phyloP scores from a whole-genome alignment of 2,113 vertebrate species.

The Fregetta grallaria region DNA sequence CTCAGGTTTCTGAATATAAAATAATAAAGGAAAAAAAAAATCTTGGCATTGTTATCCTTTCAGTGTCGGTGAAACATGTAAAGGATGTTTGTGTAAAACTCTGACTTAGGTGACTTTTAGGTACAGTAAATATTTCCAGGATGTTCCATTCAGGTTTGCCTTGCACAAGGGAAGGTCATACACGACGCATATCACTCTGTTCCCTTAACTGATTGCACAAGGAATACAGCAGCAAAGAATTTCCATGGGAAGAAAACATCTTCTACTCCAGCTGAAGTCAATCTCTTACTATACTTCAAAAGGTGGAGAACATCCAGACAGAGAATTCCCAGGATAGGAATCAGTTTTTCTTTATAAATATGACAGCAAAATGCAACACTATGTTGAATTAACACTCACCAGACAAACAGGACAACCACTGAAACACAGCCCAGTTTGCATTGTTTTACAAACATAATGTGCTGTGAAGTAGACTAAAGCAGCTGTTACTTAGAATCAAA shows the following conservation, averaged over 20 bases:
- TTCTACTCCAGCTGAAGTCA: background rate
- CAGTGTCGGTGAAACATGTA: background rate
- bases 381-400: constrained; percentile 14
- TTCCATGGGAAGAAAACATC: background rate
- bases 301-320: background rate
- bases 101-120: background rate
- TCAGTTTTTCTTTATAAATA: background rate
- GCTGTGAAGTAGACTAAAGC: background rate
- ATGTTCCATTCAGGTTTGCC: background rate
- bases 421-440: background rate
- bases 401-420: background rate
- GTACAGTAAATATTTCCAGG: background rate
- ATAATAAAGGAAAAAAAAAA: background rate
- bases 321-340: background rate
- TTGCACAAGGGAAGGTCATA: background rate
- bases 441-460: background rate
- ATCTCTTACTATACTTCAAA: background rate
- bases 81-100: background rate
- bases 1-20: background rate
- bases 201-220: background rate
- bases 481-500: constrained; percentile 37
- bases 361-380: background rate
- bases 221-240: background rate
- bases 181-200: background rate
- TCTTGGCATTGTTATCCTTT: background rate